Percentiles rank a stretch among this genome's conserved stretches.
Conservation (phyloP, 2,113 vertebrate genomes). For the Sapajus apella region DNA sequence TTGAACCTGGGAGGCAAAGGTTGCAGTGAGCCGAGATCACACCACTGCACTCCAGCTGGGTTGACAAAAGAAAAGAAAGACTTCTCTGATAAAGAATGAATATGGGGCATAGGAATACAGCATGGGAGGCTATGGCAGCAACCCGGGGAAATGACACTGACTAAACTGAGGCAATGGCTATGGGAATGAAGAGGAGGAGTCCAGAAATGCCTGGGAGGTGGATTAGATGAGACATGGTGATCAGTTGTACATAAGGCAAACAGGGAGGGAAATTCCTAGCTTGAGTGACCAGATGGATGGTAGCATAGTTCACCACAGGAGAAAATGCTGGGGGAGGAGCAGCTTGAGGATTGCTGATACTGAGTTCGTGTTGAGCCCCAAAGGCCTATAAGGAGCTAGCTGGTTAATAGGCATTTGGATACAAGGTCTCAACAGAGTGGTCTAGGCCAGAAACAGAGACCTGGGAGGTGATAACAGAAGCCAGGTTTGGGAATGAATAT, state of each 20-base stretch:
- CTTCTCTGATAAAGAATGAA: neutral
- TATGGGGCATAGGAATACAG: neutral
- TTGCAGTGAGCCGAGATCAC: too few relatives aligned
- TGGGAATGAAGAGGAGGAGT: neutral
- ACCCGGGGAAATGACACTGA: accelerated
- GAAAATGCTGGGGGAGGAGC: neutral
- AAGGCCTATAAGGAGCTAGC: too few relatives aligned
- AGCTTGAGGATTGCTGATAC: neutral
- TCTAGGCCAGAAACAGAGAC: neutral
- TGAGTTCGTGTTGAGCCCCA: neutral
- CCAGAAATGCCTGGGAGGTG: neutral
- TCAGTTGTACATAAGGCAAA: accelerated
- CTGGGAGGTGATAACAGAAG: neutral
- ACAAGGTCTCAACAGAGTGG: neutral
- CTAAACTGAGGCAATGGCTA: too few relatives aligned
- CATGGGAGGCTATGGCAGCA: neutral
- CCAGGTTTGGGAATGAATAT: neutral
- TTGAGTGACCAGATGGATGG: neutral
- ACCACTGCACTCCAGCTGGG: too few relatives aligned
- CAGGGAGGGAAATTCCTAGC: neutral
- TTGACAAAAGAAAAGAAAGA: neutral
- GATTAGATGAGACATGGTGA: neutral
- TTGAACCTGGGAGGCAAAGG: too few relatives aligned
- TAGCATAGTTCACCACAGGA: neutral
- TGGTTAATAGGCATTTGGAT: neutral